phyloP scores from a whole-genome alignment of 2,113 vertebrate genomes.

The Podarcis raffonei region DNA sequence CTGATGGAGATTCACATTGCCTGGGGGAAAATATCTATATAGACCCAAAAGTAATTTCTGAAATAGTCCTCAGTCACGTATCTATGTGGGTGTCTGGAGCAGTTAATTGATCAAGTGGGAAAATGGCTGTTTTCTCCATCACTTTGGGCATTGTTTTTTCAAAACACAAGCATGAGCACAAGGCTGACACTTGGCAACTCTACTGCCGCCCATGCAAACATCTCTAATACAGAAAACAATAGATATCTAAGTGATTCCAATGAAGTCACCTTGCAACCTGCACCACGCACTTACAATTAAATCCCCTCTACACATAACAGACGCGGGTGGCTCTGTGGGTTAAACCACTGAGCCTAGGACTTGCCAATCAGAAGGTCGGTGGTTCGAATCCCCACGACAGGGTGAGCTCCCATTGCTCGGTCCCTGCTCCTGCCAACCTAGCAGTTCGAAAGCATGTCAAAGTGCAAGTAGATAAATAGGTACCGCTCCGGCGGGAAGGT shows the following conservation, averaged over 20 bases:
- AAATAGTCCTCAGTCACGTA: not conserved
- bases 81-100: not conserved
- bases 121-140: not conserved
- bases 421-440: too few species aligned
- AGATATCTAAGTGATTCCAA: not conserved
- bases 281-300: not conserved
- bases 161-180: not conserved
- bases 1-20: not conserved
- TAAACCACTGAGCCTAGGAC: too few species aligned
- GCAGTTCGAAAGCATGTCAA: too few species aligned
- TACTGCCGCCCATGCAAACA: not conserved
- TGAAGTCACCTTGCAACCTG: not conserved
- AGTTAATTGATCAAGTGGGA: not conserved
- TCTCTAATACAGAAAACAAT: not conserved
- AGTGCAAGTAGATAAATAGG: too few species aligned
- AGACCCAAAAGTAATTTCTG: not conserved
- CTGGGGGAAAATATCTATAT: not conserved
- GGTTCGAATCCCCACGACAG: too few species aligned
- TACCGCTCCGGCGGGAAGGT: too few species aligned
- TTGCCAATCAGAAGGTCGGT: too few species aligned
- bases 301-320: not conserved
- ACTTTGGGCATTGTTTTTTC: not conserved
- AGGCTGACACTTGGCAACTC: not conserved
- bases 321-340: too few species aligned
- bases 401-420: too few species aligned